A percentile compares a stretch with the other conserved stretches of the same genome.
Conservation (phyloP, 2,797 vertebrate species). For the Urocyon cinereoargenteus region DNA sequence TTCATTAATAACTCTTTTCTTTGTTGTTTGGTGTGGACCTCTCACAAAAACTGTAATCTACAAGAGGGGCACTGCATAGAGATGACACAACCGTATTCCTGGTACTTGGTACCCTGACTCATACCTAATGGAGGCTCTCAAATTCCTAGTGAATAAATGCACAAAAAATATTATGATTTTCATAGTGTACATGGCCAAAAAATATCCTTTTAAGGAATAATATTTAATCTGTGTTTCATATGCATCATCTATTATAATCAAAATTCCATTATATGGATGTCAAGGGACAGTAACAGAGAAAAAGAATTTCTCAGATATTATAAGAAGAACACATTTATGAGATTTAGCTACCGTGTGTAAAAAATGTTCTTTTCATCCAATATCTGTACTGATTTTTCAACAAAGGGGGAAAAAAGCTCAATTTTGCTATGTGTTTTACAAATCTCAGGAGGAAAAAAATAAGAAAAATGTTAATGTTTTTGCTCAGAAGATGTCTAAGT, state of each 20-base stretch:
- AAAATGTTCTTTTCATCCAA: constrained; percentile 50
- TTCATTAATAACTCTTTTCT: not conserved
- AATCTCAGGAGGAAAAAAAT: constrained; percentile 59
- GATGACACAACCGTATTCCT: not conserved
- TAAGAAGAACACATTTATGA: constrained; percentile 5
- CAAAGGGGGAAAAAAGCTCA: not conserved
- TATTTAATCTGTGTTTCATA: not conserved
- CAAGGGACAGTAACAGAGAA: not conserved
- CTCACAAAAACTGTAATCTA: accelerated
- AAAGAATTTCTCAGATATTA: not conserved
- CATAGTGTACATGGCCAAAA: not conserved
- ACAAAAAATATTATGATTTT: not conserved
- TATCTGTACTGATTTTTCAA: constrained; percentile 43
- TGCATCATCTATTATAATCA: not conserved
- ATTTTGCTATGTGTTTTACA: constrained; percentile 58
- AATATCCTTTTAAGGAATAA: not conserved
- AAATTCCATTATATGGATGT: not conserved
- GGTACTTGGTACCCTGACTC: accelerated
- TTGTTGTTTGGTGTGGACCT: accelerated
- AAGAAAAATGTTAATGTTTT: constrained; percentile 24
- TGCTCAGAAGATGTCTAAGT: constrained; percentile 2
- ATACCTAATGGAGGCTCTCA: not conserved
- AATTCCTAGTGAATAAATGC: not conserved
- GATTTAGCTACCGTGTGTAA: constrained; percentile 18
- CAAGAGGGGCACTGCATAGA: accelerated